These are phyloP conservation scores for Heliconius charithonia DNA, from an alignment of 2,888 invertebrate species.

Conservation along the genomic window DNA sequence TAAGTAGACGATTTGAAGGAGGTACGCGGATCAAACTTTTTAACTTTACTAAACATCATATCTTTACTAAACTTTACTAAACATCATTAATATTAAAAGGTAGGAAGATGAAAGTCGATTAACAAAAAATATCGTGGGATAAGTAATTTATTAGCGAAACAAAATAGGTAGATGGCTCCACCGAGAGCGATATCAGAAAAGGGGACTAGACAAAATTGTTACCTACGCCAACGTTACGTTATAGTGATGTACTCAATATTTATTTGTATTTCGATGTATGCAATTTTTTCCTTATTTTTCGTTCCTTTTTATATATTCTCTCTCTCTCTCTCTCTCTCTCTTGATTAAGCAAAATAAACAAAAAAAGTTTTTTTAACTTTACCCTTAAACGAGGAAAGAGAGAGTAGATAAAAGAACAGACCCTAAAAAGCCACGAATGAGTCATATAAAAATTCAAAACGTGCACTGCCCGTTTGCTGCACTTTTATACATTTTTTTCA, in stretches of 20 bases:
- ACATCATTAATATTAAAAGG: background rate
- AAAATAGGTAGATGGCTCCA: constrained; percentile 29
- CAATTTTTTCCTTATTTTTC: background rate
- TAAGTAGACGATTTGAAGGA: too few species aligned
- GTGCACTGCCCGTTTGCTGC: too few species aligned
- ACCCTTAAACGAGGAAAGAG: too few species aligned
- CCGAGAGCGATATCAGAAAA: constrained; percentile 36
- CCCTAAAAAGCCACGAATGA: too few species aligned
- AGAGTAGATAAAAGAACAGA: too few species aligned
- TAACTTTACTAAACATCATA: too few species aligned
- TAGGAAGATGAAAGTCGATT: background rate
- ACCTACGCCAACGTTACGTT: constrained; percentile 36
- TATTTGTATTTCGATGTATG: constrained; percentile 2
- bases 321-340: background rate
- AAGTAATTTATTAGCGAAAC: constrained; percentile 33
- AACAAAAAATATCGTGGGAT: background rate
- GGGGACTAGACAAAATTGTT: constrained; percentile 45
- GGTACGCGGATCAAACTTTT: too few species aligned
- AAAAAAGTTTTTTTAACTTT: too few species aligned
- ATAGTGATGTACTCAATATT: constrained; percentile 24
- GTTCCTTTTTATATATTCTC: background rate
- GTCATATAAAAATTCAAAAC: too few species aligned
- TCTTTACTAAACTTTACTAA: too few species aligned
- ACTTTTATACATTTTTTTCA: too few species aligned
- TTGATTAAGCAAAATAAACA: too few species aligned